Evolutionary conservation across 2,113 vertebrate genomes (phyloP).

Genomic region (Entelurus aequoreus): DNA sequence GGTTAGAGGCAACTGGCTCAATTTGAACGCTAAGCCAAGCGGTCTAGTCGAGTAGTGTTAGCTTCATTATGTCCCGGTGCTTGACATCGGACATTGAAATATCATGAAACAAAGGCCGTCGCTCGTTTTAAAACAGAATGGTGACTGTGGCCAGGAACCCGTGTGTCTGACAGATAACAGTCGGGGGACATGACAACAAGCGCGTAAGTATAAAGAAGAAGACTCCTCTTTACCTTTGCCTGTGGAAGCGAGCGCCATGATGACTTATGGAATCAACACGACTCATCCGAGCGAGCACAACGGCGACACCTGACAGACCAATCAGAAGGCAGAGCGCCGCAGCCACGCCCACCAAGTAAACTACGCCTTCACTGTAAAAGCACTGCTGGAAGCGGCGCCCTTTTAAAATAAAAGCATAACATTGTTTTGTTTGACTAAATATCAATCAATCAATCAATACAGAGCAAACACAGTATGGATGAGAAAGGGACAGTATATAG

Average conservation of each 20-base stretch:
- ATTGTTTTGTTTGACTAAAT: no score
- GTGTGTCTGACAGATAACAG: neutral
- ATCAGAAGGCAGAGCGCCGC: conserved; percentile 20
- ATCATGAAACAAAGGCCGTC: conserved; percentile 4
- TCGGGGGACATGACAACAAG: neutral
- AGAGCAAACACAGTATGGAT: no score
- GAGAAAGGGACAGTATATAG: no score
- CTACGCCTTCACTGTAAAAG: neutral
- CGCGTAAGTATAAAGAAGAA: conserved; percentile 5
- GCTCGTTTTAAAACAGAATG: neutral
- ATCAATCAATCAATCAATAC: no score
- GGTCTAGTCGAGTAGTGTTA: conserved; percentile 28
- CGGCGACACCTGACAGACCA: conserved; percentile 41
- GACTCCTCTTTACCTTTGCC: conserved; percentile 65
- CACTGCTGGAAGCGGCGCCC: neutral
- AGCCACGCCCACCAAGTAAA: conserved; percentile 28
- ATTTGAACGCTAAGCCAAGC: conserved; percentile 1
- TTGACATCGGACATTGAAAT: conserved; percentile 10
- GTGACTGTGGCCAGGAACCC: neutral
- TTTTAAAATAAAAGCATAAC: neutral
- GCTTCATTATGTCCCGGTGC: conserved; percentile 23
- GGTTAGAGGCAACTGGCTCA: neutral
- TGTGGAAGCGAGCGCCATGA: conserved; percentile 70
- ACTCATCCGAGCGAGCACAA: conserved; percentile 35
- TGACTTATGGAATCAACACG: conserved; percentile 71